These are phyloP conservation scores for Lepidocolaptes lacrymiger DNA, from an alignment of 2,797 vertebrate species.

Conservation along the genomic window DNA sequence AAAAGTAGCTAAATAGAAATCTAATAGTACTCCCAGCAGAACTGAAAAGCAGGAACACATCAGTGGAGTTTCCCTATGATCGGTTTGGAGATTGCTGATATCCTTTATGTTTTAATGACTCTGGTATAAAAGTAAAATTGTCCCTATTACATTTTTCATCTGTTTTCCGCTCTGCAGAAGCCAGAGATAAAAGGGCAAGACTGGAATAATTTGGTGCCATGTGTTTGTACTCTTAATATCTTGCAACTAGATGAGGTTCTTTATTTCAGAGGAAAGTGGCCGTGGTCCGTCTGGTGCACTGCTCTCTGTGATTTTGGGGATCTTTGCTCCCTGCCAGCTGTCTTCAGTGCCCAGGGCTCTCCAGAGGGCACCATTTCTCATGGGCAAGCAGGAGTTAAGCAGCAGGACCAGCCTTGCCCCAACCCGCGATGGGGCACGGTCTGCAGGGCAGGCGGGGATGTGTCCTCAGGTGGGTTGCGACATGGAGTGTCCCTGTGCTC, in stretches of 20 bases:
- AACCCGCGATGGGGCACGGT: fast-evolving
- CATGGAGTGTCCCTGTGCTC: not conserved
- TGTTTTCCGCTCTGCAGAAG: not conserved
- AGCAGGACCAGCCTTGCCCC: not conserved
- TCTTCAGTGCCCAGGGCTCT: not conserved
- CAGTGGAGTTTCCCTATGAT: not conserved
- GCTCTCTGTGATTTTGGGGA: not conserved
- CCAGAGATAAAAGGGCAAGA: not conserved
- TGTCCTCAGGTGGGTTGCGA: not conserved
- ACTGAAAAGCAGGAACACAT: not conserved
- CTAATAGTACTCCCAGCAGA: not conserved
- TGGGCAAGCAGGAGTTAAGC: not conserved
- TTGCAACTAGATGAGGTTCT: not conserved
- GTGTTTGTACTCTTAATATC: not conserved
- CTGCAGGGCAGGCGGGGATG: fast-evolving
- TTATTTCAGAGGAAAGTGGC: not conserved
- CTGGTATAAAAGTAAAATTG: not conserved
- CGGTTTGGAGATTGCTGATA: not conserved
- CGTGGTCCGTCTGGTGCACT: not conserved
- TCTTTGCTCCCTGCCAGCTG: not conserved
- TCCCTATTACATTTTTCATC: not conserved
- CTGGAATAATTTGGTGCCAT: not conserved
- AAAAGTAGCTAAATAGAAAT: not conserved
- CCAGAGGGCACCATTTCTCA: too few relatives aligned
- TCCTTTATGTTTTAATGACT: not conserved